Evolutionary conservation across 2,888 invertebrate species (phyloP), one percentile per base, ranked within the genome.

Genomic region (Ornithoptera alexandrae): DNA sequence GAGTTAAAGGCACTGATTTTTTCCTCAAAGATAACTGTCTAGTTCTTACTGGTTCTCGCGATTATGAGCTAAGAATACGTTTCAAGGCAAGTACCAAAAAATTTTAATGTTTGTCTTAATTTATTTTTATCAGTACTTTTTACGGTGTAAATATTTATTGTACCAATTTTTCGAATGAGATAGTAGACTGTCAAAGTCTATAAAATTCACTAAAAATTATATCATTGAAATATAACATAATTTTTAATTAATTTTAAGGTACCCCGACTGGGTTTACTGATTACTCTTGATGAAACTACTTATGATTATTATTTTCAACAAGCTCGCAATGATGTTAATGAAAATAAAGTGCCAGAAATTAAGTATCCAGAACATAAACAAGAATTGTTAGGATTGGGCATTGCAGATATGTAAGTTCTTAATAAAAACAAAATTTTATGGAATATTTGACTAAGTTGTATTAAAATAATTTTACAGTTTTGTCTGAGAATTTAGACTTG

Each of bases 261-360:
- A 39, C 94, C 95, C 4, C 93, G 93, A 76, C 84, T 96, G 60
- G 87, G 92, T 17, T 92, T 94, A 75, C 86, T 97, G 64, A 94
- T 94, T 77, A 93, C 94, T 70, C 87, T 96, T 65, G 97, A 98
- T 87, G 86, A 93, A 63, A 94, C 94, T 68, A 96, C 97, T 1
- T 97, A 96, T 82, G 95, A 97, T 79, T 98, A 97, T 85, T 96
- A 96, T 81, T 98, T 97, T 82, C 95, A 95, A 85, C 98, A 97
- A 94, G 96, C 96, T 61, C 93, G 97, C 46, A 93, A 94, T 81
- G 98, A 98, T 93, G 95, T 98, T 62, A 93, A 97, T 71, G 94
- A 96, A 68, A 96, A 96, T 80, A 95, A 94, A 81, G 95, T 98
- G 73, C 94, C 95, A 10, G 97, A 97, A 82, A 95, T 97, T 71